These are phyloP conservation scores for Nicator chloris DNA, from an alignment of 2,113 vertebrate genomes.

Conservation along the genomic window DNA sequence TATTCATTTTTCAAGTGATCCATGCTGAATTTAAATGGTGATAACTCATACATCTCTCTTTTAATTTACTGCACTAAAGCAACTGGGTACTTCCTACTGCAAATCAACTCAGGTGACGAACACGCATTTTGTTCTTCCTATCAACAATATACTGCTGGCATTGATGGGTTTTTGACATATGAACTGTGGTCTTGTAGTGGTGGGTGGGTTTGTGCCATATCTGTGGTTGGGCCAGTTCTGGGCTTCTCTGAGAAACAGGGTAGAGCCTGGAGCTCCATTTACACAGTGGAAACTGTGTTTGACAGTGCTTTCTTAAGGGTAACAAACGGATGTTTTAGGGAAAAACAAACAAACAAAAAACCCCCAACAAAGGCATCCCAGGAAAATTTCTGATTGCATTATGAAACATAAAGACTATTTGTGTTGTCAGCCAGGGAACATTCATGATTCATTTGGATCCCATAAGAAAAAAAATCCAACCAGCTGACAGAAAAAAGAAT, in stretches of 20 bases:
- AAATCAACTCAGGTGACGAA: background rate
- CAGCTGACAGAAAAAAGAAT: background rate
- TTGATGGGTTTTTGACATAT: background rate
- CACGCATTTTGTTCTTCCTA: background rate
- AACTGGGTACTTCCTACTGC: background rate
- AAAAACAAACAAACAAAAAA: background rate
- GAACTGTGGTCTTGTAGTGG: background rate
- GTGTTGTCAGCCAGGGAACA: background rate
- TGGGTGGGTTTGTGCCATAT: background rate
- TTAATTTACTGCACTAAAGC: background rate
- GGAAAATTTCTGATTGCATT: background rate
- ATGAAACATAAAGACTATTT: background rate
- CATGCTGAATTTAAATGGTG: background rate
- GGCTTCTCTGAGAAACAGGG: background rate
- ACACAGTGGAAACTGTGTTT: background rate
- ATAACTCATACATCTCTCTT: background rate
- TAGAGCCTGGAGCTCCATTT: background rate
- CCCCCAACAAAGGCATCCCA: background rate
- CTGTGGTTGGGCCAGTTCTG: background rate
- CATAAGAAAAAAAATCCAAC: background rate
- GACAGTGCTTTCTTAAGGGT: background rate
- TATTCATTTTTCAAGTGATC: slow-evolving; percentile 2
- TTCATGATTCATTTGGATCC: background rate
- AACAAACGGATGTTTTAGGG: background rate
- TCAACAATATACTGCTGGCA: background rate